A percentile compares a stretch with the other conserved stretches of the same genome.
Evolutionary conservation across 2,113 vertebrate genomes (phyloP).

Genomic region (Emydura subglobosa): DNA sequence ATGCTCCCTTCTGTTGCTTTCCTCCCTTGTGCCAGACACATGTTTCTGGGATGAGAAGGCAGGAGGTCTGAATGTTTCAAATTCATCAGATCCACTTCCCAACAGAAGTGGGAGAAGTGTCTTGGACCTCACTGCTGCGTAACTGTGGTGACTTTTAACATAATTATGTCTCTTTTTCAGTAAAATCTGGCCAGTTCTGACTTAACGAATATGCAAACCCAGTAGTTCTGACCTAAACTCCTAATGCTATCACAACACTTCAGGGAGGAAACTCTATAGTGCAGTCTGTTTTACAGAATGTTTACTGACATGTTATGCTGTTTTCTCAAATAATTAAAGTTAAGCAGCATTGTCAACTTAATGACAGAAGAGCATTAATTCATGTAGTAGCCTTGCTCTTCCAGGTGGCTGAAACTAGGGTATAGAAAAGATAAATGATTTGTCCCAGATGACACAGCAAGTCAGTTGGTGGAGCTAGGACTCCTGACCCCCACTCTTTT

Average conservation of each 20-base stretch:
- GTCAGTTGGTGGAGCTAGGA: neutral
- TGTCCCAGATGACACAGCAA: neutral
- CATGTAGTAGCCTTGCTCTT: neutral
- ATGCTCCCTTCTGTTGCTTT: neutral
- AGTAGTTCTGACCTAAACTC: neutral
- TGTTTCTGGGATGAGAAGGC: neutral
- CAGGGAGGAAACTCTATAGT: neutral
- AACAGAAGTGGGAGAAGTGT: neutral
- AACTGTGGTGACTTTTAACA: neutral
- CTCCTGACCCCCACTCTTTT: neutral
- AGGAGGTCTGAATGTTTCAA: neutral
- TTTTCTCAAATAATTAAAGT: neutral
- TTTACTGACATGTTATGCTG: neutral
- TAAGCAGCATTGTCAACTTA: neutral
- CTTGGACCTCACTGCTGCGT: accelerated
- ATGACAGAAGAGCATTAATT: slow-evolving; percentile 7
- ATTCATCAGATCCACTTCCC: accelerated
- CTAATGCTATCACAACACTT: neutral
- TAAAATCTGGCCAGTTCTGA: neutral
- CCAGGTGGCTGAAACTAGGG: neutral
- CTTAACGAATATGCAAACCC: neutral
- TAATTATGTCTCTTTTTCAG: neutral
- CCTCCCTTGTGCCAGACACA: neutral
- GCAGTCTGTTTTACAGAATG: neutral
- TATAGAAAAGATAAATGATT: neutral